Conservation (phyloP, 2,113 vertebrate genomes). For the Tenebrosternarchus preto region DNA sequence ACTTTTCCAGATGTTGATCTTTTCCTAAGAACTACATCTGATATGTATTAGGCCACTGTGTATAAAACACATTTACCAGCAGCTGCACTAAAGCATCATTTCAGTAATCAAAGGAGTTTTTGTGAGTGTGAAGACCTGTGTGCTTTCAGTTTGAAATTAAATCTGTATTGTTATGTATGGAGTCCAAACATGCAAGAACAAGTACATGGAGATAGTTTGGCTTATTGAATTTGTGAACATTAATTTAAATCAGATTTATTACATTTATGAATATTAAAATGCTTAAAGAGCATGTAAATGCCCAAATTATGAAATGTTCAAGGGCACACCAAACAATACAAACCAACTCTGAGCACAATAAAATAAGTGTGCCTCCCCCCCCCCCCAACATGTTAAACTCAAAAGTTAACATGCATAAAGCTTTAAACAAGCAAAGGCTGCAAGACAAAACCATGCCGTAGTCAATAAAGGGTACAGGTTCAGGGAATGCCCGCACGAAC, state of each 20-base stretch:
- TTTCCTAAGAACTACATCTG: conserved; percentile 11
- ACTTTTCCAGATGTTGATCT: conserved; percentile 28
- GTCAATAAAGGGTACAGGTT: no score
- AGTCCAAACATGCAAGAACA: background rate
- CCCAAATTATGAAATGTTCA: no score
- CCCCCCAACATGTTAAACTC: no score
- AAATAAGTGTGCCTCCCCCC: no score
- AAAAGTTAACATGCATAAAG: no score
- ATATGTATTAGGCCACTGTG: background rate
- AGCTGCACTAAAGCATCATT: conserved; percentile 4
- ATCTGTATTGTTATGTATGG: background rate
- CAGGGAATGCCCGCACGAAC: no score
- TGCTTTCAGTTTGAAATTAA: background rate
- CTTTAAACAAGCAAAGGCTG: no score
- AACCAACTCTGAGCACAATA: no score
- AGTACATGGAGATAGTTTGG: background rate
- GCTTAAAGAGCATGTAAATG: no score
- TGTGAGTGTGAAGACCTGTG: background rate
- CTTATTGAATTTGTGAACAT: background rate
- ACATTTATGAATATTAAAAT: background rate
- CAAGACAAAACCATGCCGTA: no score
- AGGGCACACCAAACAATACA: no score
- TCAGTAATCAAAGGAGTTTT: background rate
- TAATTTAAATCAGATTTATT: background rate
- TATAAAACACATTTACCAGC: conserved; percentile 1